Evolutionary conservation across 2,888 invertebrate genomes (phyloP).

Genomic region (Epirrhoe alternata): DNA sequence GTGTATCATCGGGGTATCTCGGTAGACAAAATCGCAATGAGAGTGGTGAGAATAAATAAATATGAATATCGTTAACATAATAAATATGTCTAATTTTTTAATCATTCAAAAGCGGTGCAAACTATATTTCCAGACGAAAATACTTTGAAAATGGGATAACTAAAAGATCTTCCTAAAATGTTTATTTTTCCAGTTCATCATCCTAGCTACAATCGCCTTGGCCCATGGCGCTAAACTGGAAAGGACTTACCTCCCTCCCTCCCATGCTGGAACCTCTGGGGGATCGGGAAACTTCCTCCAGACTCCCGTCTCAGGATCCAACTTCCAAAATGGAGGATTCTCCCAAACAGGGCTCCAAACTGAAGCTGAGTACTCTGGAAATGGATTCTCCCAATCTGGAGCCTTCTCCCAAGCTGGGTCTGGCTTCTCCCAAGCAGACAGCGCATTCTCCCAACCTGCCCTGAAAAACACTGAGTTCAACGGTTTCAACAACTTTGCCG

Average conservation of each 20-base stretch:
- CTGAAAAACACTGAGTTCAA: constrained; percentile 40
- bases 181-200: constrained; percentile 60
- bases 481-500: constrained; percentile 41
- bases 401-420: constrained; percentile 9
- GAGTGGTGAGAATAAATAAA: constrained; percentile 59
- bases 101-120: no score
- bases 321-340: constrained; percentile 38
- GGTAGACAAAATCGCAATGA: constrained; percentile 58
- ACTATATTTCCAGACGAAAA: no score
- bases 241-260: constrained; percentile 73
- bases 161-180: neutral
- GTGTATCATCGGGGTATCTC: constrained; percentile 55
- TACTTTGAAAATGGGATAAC: no score
- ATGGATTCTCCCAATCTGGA: constrained; percentile 7
- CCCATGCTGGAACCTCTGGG: constrained; percentile 59
- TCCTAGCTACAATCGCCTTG: constrained; percentile 62
- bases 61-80: no score
- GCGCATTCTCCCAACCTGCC: constrained; percentile 8
- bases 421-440: constrained; percentile 11
- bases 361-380: constrained; percentile 11
- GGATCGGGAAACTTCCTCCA: constrained; percentile 66
- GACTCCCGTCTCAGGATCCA: constrained; percentile 52
- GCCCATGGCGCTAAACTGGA: constrained; percentile 71
- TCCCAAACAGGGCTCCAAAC: constrained; percentile 6
- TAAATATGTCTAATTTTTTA: no score